Evolutionary conservation across 2,888 invertebrate genomes (phyloP), one percentile per base, ranked within the genome.

Genomic region (Chalcosyrphus nemorum): DNA sequence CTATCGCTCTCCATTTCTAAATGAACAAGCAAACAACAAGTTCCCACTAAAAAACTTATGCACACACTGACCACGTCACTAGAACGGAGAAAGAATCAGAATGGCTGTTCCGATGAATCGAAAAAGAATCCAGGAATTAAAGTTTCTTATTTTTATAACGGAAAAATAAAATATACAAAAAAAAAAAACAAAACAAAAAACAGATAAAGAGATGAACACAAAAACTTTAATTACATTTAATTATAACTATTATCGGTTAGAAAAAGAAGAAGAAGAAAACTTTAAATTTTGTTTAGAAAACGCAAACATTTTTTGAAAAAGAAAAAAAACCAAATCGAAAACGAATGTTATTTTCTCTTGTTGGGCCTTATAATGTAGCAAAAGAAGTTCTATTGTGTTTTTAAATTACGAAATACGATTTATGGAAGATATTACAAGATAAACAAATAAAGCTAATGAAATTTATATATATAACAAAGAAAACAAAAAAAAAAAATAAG

Each of bases 341-440:
- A 72, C 70, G 56, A 71, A 86, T 81, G 76, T 86, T 86, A 77
- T 72, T 81, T 86, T 86, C 81, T 86, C 86, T 86, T 86, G 86
- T 86, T 86, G 86, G 86, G 86, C 86, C 86, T 86, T 86, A 86
- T 82, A 86, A 82, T 86, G 81, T 81, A 86, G 86, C 86, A 81
- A 86, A 86, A 81, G 54, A 84, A 85, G 65, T 80, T 76, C 66
- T 78, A 70, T 82, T 82, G 70, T 74, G 61, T 72, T 78, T 80
- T 77, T 76, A 65, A 70, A 71, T 76, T 68, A 78, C 70, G 78
- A 78, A 86, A 86, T 78, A 81, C 81, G 77, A 77, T 77, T 80
- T 78, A 71, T 85, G 77, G 74, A 86, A 77, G 70, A 81, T 82
- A 82, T 82, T 82, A 82, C 82, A 72, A 78, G 66, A 84, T 74